Conservation (phyloP, 2,797 vertebrate genomes). For the Brachyrhaphis roseni region DNA sequence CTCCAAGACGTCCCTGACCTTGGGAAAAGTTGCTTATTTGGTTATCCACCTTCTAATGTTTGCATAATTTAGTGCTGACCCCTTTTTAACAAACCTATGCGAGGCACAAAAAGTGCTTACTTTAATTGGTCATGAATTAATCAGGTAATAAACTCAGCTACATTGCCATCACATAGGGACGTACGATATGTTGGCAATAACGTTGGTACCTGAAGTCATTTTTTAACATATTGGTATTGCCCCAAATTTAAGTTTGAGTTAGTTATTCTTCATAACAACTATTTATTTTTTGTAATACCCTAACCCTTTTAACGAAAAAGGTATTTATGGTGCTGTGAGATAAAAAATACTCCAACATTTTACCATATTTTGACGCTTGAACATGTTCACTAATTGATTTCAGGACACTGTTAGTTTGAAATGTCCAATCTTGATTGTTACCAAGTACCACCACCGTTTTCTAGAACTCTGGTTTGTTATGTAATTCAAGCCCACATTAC, state of each 20-base stretch:
- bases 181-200: no score
- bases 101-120: background rate
- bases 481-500: background rate
- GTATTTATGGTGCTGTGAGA: background rate
- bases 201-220: no score
- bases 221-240: no score
- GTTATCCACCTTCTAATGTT: constrained; percentile 6
- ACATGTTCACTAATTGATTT: background rate
- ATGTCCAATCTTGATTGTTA: background rate
- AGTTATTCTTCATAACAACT: no score
- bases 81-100: background rate
- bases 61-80: background rate
- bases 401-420: background rate
- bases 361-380: background rate
- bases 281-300: background rate
- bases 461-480: background rate
- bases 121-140: background rate
- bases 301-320: background rate
- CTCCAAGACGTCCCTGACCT: constrained; percentile 13
- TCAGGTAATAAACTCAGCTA: background rate
- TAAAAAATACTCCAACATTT: background rate
- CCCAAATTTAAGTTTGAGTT: background rate
- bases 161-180: background rate
- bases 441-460: background rate
- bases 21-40: constrained; percentile 16